Base-by-base conservation (phyloP, 2,797 vertebrate species). In the Graptemys geographica region DNA sequence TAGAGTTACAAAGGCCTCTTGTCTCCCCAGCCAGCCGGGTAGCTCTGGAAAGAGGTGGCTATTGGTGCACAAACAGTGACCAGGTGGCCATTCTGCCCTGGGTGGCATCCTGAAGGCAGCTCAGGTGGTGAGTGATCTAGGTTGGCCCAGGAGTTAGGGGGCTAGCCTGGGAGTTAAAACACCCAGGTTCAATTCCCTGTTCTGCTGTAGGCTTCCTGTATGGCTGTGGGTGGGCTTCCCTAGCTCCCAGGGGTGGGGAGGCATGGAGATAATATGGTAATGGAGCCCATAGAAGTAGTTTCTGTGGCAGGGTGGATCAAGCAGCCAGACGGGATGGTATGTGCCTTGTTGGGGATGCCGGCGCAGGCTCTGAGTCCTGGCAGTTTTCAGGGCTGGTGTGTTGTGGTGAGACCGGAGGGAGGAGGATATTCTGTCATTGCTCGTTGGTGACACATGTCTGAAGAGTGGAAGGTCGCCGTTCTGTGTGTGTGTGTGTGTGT, bases 11-110 rank as follows among this genome's bases (percentile, higher is more conserved):
- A 88, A 84, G 82, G n/a, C 59, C 8, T 23, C 88, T 37, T 53
- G 3, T 57, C 69, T 76, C 74, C 27, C 41, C 59, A 27, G 33
- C 47, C 37, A 55, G n/a, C 49, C 41, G 16, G 69, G 10, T 81
- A 25, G 6, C 74, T 76, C 59, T 62, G 59, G 59, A 33, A 33
- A 1, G 86, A 83, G 90, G 86, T 76, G 52, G 28, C 65, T 11
- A 0, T 56, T 69, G 52, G 21, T 69, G 8, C 6, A 10, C 0
- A 0, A 10, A 78, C 47, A 3, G 25, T 23, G 31, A 55, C 13
- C 41, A 49, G 79, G 69, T 59, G 84, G 84, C 53, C 18, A 11
- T 57, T 81, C 79, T 21, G 82, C 65, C 0, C 2, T 0, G 1
- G 1, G 27, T 44, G 87, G 79, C 59, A 23, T 2, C 31, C 59